Evolutionary conservation across 2,113 vertebrate species (phyloP).

Genomic region (Tamias sibiricus): DNA sequence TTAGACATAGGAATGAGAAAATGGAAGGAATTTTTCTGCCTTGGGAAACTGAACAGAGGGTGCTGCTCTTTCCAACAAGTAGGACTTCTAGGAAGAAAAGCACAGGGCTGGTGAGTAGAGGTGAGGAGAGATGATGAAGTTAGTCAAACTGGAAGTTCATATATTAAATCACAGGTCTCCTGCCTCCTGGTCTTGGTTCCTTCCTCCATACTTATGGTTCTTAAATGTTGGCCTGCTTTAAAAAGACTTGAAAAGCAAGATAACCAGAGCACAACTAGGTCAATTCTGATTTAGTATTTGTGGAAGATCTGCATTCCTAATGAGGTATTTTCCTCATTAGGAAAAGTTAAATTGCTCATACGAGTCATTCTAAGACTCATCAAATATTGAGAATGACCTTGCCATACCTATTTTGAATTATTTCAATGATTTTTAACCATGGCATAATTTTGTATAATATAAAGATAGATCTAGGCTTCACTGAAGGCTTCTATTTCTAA

Average conservation of each 20-base stretch:
- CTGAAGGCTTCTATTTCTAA: not conserved
- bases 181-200: not conserved
- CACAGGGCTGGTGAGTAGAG: not conserved
- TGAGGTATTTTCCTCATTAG: not conserved
- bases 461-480: constrained; percentile 20
- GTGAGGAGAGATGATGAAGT: not conserved
- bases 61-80: not conserved
- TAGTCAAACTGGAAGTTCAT: not conserved
- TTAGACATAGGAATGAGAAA: not conserved
- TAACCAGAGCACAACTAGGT: not conserved
- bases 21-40: constrained; percentile 16
- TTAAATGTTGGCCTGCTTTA: not conserved
- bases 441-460: constrained; percentile 31
- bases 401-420: not conserved
- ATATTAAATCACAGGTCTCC: no score
- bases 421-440: not conserved
- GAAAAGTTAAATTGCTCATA: no score
- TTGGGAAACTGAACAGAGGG: not conserved
- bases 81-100: not conserved
- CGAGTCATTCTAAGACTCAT: not conserved
- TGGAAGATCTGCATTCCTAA: not conserved
- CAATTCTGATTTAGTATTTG: not conserved
- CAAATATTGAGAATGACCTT: not conserved
- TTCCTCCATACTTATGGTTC: not conserved
- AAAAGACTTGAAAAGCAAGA: not conserved